A percentile compares a stretch with the other conserved stretches of the same genome.
Evolutionary conservation across 1,140 invertebrate genomes (phyloP).

Genomic region (Drosophila albomicans): DNA sequence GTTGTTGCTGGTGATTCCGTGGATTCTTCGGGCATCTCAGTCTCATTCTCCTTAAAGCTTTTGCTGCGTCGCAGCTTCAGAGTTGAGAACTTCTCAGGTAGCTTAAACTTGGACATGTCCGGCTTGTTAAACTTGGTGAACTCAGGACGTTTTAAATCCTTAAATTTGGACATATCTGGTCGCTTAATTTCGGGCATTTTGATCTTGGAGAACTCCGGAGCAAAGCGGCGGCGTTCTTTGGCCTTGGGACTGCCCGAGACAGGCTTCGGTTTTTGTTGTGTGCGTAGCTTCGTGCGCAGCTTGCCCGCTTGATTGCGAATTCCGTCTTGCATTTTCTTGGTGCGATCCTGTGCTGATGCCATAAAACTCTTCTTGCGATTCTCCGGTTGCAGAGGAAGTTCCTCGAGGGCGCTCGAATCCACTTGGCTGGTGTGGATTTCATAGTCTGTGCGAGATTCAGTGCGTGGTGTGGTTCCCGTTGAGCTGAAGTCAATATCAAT

Average conservation of each 20-base stretch:
- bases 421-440: constrained; percentile 89
- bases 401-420: constrained; percentile 88
- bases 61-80: constrained; percentile 77
- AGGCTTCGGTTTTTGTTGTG: constrained; percentile 79
- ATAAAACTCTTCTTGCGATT: constrained; percentile 86
- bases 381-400: constrained; percentile 87
- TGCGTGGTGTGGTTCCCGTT: constrained; percentile 85
- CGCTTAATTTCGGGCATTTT: constrained; percentile 87
- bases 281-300: constrained; percentile 87
- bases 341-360: constrained; percentile 86
- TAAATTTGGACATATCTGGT: constrained; percentile 87
- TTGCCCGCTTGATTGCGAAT: constrained; percentile 87
- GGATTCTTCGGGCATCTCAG: constrained; percentile 38
- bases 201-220: constrained; percentile 84
- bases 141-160: constrained; percentile 85
- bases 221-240: constrained; percentile 80
- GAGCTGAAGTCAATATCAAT: constrained; percentile 72
- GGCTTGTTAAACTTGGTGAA: constrained; percentile 85
- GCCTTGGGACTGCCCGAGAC: constrained; percentile 84
- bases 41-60: constrained; percentile 80
- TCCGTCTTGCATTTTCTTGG: constrained; percentile 86
- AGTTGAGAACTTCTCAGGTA: constrained; percentile 86
- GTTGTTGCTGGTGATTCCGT: constrained; percentile 42
- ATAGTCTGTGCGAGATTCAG: constrained; percentile 88
- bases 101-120: constrained; percentile 87